These are phyloP conservation scores for Eremobia ochroleuca DNA, from an alignment of 2,888 invertebrate genomes.

Conservation along the genomic window DNA sequence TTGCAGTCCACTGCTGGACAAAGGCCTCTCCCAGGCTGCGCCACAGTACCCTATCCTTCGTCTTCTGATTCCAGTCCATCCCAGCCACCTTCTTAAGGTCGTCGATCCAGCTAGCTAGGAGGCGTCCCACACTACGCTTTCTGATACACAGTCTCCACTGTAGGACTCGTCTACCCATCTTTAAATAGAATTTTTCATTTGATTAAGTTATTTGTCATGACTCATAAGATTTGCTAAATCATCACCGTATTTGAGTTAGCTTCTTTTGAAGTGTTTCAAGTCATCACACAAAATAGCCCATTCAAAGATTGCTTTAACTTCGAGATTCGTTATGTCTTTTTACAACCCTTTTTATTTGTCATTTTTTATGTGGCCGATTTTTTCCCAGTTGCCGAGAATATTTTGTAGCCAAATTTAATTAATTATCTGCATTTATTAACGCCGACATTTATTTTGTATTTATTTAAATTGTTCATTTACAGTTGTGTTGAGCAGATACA, in stretches of 20 bases:
- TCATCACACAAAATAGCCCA: background rate
- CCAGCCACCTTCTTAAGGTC: background rate
- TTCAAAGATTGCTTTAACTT: background rate
- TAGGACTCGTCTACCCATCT: background rate
- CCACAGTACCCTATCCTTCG: no score
- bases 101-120: no score
- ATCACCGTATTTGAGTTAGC: background rate
- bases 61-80: no score
- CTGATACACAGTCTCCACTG: no score
- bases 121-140: no score
- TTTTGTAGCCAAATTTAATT: background rate
- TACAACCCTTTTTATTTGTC: background rate
- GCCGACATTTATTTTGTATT: background rate
- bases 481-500: background rate
- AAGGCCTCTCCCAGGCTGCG: no score
- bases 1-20: background rate
- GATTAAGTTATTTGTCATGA: background rate
- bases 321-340: background rate
- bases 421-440: constrained; percentile 7
- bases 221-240: background rate
- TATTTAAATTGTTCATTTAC: constrained; percentile 36
- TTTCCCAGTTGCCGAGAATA: background rate
- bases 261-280: background rate
- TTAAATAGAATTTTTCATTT: background rate
- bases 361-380: background rate